A percentile compares a stretch with the other conserved stretches of the same genome.
These are phyloP conservation scores for Caranx ignobilis DNA, from an alignment of 2,113 vertebrate species.

Conservation along the genomic window DNA sequence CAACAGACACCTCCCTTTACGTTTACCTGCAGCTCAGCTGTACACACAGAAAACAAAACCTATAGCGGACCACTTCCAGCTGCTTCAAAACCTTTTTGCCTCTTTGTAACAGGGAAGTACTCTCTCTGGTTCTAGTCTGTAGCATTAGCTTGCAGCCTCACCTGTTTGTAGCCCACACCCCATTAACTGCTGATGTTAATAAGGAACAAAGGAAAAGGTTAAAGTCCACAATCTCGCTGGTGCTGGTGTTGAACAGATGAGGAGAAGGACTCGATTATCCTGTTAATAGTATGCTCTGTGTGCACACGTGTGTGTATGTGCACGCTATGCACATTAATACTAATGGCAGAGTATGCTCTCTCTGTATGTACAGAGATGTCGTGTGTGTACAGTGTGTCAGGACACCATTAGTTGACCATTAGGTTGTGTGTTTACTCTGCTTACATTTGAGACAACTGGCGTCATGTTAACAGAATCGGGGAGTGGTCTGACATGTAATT, in stretches of 20 bases:
- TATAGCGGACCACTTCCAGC: neutral
- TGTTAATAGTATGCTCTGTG: conserved; percentile 63
- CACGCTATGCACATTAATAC: conserved; percentile 37
- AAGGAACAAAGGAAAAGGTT: conserved; percentile 73
- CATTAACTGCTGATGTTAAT: conserved; percentile 72
- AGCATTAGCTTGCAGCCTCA: conserved; percentile 63
- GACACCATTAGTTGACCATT: conserved; percentile 73
- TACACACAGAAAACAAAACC: conserved; percentile 22
- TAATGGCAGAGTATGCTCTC: conserved; percentile 23
- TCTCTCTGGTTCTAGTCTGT: conserved; percentile 11
- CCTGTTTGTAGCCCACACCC: conserved; percentile 65
- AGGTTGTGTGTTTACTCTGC: conserved; percentile 65
- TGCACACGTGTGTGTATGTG: conserved; percentile 53
- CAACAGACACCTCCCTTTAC: conserved; percentile 40
- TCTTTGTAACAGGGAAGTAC: neutral
- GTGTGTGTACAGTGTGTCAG: conserved; percentile 51
- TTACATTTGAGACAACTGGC: conserved; percentile 65
- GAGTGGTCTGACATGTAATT: conserved; percentile 65
- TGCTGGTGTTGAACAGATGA: conserved; percentile 50
- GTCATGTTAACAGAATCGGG: conserved; percentile 60
- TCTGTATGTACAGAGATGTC: conserved; percentile 28
- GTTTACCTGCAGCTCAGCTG: conserved; percentile 78
- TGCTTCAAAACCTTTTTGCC: conserved; percentile 39
- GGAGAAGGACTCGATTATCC: conserved; percentile 64
- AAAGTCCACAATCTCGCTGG: conserved; percentile 75